Base-by-base conservation (phyloP, 30 jellyfish, hydroid and myxozoan genomes). In the Turritopsis dohrnii region DNA sequence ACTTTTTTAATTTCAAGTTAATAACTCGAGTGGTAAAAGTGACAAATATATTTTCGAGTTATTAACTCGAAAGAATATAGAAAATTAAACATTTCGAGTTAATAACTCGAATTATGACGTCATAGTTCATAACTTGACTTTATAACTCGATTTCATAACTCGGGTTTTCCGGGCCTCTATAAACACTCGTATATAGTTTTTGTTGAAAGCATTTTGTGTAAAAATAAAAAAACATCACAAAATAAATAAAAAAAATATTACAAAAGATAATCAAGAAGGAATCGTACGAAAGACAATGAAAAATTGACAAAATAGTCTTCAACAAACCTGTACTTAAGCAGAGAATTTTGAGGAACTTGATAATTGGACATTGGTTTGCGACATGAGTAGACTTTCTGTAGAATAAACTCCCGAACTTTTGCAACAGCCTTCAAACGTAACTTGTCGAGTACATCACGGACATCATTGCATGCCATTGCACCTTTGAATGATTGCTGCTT, bases 391-490 rank as follows among this genome's bases (percentile, higher is more conserved):
- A 94, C 95, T 20, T 87, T 85, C 65, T 94, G 99, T 18, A 94
- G 84, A 29, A 94, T 87, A 66, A 94, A 94, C 76, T 88, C 96
- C 26, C 99, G 89, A 0, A 94, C 86, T 77, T 94, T 94, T 30
- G 91, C 89, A 0, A 94, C 99, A 1, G 99, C 99, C 71, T 94
- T 94, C 7, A 94, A 71, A 29, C 94, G 81, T 26, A 94, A 87
- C 80, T 94, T 94, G 60, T 94, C 99, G 21, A 94, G 89, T 1
- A 92, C 91, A 69, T 94, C 99, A 69, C 88, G 88, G 81, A 88
- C 99, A 75, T 94, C 99, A 84, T 94, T 88, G 81, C 99, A 94
- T 13, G 99, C 99, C 91, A 90, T 80, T 21, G 99, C 96, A 79
- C 96, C 96, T 84, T 88, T 88, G 76, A 21, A 88, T 20, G 95